Evolutionary conservation across 1,140 invertebrate species (phyloP).

Genomic region (Meloidogyne floridensis): DNA sequence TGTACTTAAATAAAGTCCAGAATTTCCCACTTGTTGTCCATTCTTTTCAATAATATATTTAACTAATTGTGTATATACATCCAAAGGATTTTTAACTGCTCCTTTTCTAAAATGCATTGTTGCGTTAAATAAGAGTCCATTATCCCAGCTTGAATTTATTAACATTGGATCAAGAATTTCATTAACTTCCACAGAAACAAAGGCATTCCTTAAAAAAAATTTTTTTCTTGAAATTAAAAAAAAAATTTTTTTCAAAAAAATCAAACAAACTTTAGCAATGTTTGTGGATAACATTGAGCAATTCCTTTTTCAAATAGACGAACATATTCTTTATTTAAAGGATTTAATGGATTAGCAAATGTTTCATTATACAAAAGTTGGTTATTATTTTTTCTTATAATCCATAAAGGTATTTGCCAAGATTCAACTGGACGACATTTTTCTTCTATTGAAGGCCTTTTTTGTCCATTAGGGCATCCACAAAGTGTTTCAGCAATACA

Average conservation of each 20-base stretch:
- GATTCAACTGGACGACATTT: conserved; percentile 58
- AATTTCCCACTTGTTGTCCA: conserved; percentile 61
- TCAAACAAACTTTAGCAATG: conserved; percentile 42
- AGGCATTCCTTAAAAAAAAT: conserved; percentile 41
- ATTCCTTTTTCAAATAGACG: conserved; percentile 57
- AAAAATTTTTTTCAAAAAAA: not conserved
- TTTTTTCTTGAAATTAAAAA: not conserved
- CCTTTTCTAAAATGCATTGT: conserved; percentile 65
- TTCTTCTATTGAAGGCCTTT: conserved; percentile 49
- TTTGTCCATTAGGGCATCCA: conserved; percentile 61
- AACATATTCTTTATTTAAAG: conserved; percentile 60
- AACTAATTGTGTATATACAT: conserved; percentile 55
- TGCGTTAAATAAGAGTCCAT: conserved; percentile 60
- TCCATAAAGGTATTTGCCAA: conserved; percentile 60
- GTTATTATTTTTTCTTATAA: conserved; percentile 53
- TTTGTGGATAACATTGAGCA: conserved; percentile 62
- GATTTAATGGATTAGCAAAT: conserved; percentile 60
- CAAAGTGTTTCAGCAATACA: conserved; percentile 61
- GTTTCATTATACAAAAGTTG: conserved; percentile 59
- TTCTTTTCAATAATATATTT: conserved; percentile 61
- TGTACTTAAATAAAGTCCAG: conserved; percentile 60
- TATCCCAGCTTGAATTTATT: conserved; percentile 62
- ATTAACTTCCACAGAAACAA: conserved; percentile 63
- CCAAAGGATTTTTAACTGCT: conserved; percentile 55
- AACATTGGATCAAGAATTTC: conserved; percentile 61